phyloP scores from a whole-genome alignment of 2,888 invertebrate species.

The Scaptomyza caliginosa region DNA sequence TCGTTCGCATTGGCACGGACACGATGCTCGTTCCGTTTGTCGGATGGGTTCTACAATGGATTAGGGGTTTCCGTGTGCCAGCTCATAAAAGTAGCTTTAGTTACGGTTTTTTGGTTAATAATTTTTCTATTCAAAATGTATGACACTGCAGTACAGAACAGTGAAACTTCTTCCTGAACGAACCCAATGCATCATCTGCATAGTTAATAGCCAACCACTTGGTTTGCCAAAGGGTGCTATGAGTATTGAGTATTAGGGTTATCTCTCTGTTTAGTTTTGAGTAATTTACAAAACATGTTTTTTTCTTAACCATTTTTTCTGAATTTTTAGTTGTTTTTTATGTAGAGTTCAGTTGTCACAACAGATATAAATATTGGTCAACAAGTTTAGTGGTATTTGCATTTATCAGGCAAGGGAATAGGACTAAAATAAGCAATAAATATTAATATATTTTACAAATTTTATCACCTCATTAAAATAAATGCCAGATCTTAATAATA shows the following conservation, averaged over 20 bases:
- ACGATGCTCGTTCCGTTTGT: constrained; percentile 6
- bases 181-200: constrained; percentile 65
- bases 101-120: constrained; percentile 84
- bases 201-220: constrained; percentile 67
- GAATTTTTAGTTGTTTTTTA: constrained; percentile 35
- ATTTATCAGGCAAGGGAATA: constrained; percentile 12
- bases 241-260: neutral
- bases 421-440: too few species aligned
- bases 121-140: constrained; percentile 82
- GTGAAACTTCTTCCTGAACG: constrained; percentile 27
- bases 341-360: too few species aligned
- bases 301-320: constrained; percentile 13
- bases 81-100: constrained; percentile 82
- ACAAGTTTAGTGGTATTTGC: constrained; percentile 2
- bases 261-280: constrained; percentile 12
- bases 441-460: too few species aligned
- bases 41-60: constrained; percentile 44
- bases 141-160: constrained; percentile 63
- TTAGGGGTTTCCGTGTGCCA: constrained; percentile 68
- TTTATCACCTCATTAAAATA: too few species aligned
- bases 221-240: constrained; percentile 51
- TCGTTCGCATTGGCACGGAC: constrained; percentile 28
- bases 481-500: too few species aligned
- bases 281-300: constrained; percentile 32
- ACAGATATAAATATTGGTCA: constrained; percentile 65